Evolutionary conservation across 2,888 invertebrate species (phyloP).

Genomic region (Spisula solida): DNA sequence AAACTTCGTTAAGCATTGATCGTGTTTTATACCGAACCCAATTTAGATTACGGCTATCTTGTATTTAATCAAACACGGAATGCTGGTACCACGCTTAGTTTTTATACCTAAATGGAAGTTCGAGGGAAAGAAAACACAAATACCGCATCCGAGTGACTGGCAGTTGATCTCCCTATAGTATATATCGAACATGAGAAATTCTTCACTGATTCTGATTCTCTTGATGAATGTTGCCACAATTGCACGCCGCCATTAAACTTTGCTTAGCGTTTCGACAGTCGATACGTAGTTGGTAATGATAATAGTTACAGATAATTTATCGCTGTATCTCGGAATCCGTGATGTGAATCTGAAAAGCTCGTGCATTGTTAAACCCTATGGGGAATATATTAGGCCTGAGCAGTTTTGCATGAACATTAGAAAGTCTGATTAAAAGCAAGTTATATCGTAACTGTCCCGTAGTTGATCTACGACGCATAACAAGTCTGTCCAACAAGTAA

Average conservation of each 20-base stretch:
- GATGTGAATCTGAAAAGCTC: constrained; percentile 15
- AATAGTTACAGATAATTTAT: neutral
- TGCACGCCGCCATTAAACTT: constrained; percentile 7
- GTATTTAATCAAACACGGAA: neutral
- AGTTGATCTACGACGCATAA: constrained; percentile 7
- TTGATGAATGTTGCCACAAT: constrained; percentile 8
- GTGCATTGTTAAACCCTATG: neutral
- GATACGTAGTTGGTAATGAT: neutral
- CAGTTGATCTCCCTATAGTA: neutral
- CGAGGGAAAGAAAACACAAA: neutral
- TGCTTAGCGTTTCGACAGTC: neutral
- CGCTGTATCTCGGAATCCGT: neutral
- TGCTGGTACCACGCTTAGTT: neutral
- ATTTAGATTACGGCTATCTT: constrained; percentile 20
- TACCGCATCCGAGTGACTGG: neutral
- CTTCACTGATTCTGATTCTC: neutral
- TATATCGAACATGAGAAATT: neutral
- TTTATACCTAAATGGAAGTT: neutral
- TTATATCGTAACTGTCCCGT: constrained; percentile 11
- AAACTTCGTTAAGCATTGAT: neutral
- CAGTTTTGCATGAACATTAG: constrained; percentile 6
- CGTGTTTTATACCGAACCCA: constrained; percentile 6
- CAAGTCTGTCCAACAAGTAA: neutral
- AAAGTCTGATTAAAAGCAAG: neutral
- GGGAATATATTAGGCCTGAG: neutral